Conservation (phyloP, 2,888 invertebrate species). For the Linnaemya vulpina region DNA sequence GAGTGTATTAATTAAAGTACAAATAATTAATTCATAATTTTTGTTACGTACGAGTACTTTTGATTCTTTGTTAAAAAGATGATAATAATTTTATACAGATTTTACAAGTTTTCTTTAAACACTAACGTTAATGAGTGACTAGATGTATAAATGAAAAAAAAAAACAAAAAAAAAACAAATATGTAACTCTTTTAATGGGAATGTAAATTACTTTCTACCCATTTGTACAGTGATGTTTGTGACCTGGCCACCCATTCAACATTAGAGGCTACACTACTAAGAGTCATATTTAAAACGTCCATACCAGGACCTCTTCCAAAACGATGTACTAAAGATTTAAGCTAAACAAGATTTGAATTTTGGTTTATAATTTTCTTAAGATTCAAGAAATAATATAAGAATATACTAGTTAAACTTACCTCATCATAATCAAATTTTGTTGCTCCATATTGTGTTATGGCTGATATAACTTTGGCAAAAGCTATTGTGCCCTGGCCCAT, state of each 20-base stretch:
- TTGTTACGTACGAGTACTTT: constrained; percentile 34
- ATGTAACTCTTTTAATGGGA: constrained; percentile 77
- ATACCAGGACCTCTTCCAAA: constrained; percentile 83
- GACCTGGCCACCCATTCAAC: constrained; percentile 83
- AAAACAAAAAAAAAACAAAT: not conserved
- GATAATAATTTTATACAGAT: constrained; percentile 69
- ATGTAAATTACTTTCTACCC: constrained; percentile 82
- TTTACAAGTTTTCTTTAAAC: constrained; percentile 58
- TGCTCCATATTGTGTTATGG: constrained; percentile 83
- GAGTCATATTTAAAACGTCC: constrained; percentile 82
- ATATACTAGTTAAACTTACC: constrained; percentile 74
- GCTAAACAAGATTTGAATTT: constrained; percentile 73
- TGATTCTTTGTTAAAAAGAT: constrained; percentile 64
- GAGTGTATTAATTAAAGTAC: constrained; percentile 50
- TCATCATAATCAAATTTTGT: constrained; percentile 83
- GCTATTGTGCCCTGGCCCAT: constrained; percentile 82
- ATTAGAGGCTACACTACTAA: constrained; percentile 83
- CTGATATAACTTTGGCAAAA: constrained; percentile 83
- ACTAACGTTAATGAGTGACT: constrained; percentile 28
- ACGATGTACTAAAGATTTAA: constrained; percentile 83
- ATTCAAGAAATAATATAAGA: not conserved
- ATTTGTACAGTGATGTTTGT: constrained; percentile 82
- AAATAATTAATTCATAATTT: constrained; percentile 47
- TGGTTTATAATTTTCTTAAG: not conserved
- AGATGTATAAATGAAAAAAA: not conserved